Evolutionary conservation across 2,113 vertebrate genomes (phyloP).

Genomic region (Zingel zingel): DNA sequence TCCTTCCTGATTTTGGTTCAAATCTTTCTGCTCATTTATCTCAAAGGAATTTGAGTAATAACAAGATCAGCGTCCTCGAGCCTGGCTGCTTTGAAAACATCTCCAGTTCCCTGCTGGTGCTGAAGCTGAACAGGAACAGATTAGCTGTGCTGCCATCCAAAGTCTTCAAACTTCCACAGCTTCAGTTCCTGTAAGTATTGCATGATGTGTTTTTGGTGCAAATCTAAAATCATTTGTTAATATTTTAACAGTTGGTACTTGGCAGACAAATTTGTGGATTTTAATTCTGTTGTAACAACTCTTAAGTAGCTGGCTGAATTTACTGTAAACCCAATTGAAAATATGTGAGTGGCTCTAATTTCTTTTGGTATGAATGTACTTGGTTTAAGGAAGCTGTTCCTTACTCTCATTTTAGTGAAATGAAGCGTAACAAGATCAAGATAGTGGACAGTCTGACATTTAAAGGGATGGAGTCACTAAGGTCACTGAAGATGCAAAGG

Average conservation of each 20-base stretch:
- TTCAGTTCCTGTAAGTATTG: conserved; percentile 94
- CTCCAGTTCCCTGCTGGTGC: conserved; percentile 91
- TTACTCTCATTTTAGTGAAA: conserved; percentile 85
- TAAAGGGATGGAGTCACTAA: conserved; percentile 94
- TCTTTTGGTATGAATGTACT: neutral
- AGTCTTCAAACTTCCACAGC: conserved; percentile 93
- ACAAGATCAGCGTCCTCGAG: conserved; percentile 93
- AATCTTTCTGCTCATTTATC: conserved; percentile 55
- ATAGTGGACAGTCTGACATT: conserved; percentile 96
- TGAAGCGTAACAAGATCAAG: conserved; percentile 97
- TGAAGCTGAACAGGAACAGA: conserved; percentile 95
- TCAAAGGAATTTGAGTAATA: conserved; percentile 95
- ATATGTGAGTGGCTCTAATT: neutral
- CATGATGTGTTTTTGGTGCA: neutral
- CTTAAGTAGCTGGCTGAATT: neutral
- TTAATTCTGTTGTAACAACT: neutral
- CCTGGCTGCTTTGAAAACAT: conserved; percentile 97
- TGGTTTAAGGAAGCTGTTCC: neutral
- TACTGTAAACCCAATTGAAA: neutral
- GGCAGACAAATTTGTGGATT: neutral
- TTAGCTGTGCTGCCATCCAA: conserved; percentile 91
- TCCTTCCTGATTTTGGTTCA: conserved; percentile 8
- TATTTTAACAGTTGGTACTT: neutral
- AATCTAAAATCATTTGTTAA: neutral
- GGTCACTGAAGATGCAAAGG: conserved; percentile 95